Conservation (phyloP, 2,797 vertebrate genomes). For the Megaceryle alcyon region DNA sequence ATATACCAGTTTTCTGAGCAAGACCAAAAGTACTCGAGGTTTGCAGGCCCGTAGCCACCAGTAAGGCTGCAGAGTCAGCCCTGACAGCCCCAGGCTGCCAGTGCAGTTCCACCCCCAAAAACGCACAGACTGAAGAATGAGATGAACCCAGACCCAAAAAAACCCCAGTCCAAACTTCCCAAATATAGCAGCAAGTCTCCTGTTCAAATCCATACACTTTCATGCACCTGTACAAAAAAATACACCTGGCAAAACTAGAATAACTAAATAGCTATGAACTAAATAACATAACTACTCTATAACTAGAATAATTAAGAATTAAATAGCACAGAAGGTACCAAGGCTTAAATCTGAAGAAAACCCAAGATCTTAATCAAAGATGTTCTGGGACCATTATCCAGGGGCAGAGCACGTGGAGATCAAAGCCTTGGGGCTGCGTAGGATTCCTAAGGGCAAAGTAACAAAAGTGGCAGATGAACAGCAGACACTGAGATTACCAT, state of each 20-base stretch:
- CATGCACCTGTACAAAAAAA: not conserved
- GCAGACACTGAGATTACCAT: not conserved
- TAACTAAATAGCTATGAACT: not conserved
- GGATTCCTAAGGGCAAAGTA: not conserved
- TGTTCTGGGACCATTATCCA: not conserved
- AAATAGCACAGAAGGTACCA: not conserved
- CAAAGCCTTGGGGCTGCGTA: not conserved
- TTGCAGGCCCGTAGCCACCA: not conserved
- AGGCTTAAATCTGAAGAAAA: not conserved
- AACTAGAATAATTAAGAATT: not conserved
- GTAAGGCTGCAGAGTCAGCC: not conserved
- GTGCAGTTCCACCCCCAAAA: not conserved
- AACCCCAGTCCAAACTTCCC: not conserved
- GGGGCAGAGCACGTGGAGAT: not conserved
- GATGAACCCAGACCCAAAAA: not conserved
- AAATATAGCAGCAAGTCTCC: fast-evolving
- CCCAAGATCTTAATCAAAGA: not conserved
- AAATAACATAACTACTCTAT: not conserved
- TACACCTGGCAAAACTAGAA: not conserved
- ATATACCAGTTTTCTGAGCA: fast-evolving
- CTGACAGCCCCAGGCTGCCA: not conserved
- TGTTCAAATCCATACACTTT: not conserved
- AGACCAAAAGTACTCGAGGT: fast-evolving
- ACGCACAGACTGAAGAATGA: fast-evolving
- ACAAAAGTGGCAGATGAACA: not conserved